Evolutionary conservation across 2,888 invertebrate genomes (phyloP), one percentile per base, ranked within the genome.

Genomic region (Acanthococcus lagerstroemiae): DNA sequence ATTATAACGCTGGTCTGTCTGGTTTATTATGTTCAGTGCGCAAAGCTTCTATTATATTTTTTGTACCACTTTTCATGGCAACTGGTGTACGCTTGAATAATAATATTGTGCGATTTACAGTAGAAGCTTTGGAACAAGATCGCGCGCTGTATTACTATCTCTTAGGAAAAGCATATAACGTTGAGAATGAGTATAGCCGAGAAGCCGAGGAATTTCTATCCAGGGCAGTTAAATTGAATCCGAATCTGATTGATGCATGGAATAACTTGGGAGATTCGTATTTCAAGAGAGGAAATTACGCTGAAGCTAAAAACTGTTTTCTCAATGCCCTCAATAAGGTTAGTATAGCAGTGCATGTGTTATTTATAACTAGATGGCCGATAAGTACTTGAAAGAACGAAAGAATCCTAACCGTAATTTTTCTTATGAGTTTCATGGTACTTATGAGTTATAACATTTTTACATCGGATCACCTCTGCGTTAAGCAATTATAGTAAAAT

Each of bases 261-360:
- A 91, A 91, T 74, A 87, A 91, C 74, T 79, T 94, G 0, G 93
- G 93, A 0, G 90, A 91, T 75, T 88, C 87, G 73, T 90, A 88
- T 74, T 91, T 90, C 86, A 92, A 92, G 76, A 88, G 87, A 73
- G 83, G 86, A 73, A 88, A 92, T 73, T 78, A 89, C 5, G 80
- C 82, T 69, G 87, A 87, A 72, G 90, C 93, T 0, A 86, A 84
- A 73, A 87, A 86, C 72, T 91, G 91, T 75, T 92, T 92, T 76
- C 82, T 84, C 72, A 86, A 87, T 56, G 90, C 87, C 67, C 76
- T 87, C 67, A 82, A 83, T 73, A 83, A 86, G 76, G 87, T 87
- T 76, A 76, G 78, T 77, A n/a, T n/a, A n/a, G n/a, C n/a, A n/a
- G n/a, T n/a, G n/a, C n/a, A 37, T 1, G 37, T 1, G 3, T 15